Evolutionary conservation across 2,888 invertebrate species (phyloP), one percentile per base, ranked within the genome.

Genomic region (Digitonthophagus gazella): DNA sequence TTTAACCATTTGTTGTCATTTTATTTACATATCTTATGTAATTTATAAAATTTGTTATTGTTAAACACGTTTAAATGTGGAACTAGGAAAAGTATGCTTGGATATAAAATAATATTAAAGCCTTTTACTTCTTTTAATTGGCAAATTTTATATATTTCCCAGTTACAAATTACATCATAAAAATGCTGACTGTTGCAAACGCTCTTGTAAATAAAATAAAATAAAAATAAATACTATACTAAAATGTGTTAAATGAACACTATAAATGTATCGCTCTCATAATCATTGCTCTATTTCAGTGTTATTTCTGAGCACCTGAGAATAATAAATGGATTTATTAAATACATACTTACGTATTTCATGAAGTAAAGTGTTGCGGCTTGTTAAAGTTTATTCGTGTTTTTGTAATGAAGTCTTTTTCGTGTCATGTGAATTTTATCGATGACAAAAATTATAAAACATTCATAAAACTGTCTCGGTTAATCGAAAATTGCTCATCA

Each of bases 171-270:
- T 44, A 8, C 6, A 22, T 22, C 6, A 22, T 4, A 22, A 22
- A 8, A 44, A 44, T 8, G 6, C 28, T 44, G 28, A 11, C 28
- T 3, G 28, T 44, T 44, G 6, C 11, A 8, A 44, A 44, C 28
- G 28, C 28, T 44, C 6, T 44, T 44, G 28, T 44, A 44, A 44
- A 44, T 44, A 44, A 44, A 44, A 44, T 44, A 44, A 44, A 44
- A 44, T 8, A 44, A 11, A 44, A 44, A 44, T 44, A 5, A 44
- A 44, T 44, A 44, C 11, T 44, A n/a, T n/a, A 44, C 71, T 44
- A 44, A 44, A 44, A 44, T 5, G 28, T 44, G 28, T 44, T 44
- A 44, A 44, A 44, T 44, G 28, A 44, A 44, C 28, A 44, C 28
- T 44, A 44, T 44, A 44, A 8, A 44, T 44, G 28, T 44, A 44